Conservation (phyloP, 2,888 invertebrate species). For the Synanthedon formicaeformis region DNA sequence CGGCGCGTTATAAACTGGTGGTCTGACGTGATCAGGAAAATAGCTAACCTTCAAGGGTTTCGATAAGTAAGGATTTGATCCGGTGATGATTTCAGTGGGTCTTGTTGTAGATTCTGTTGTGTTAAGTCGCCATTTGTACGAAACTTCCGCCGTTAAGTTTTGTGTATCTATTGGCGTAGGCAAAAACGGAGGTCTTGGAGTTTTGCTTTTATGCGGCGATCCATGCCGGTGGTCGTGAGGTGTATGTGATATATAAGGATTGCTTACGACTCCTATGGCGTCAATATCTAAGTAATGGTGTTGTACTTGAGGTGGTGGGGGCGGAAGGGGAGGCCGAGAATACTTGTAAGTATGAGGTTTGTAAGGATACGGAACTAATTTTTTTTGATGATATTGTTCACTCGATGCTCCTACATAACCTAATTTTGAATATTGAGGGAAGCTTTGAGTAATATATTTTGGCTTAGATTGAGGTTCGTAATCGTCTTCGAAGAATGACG, state of each 20-base stretch:
- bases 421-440: conserved; percentile 34
- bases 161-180: conserved; percentile 18
- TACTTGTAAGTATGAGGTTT: conserved; percentile 31
- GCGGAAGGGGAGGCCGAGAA: conserved; percentile 28
- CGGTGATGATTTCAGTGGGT: conserved; percentile 26
- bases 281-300: conserved; percentile 31
- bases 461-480: conserved; percentile 11
- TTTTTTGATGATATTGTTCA: conserved; percentile 38
- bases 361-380: conserved; percentile 31
- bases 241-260: conserved; percentile 19
- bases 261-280: conserved; percentile 13
- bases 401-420: conserved; percentile 28
- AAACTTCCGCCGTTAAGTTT: conserved; percentile 26
- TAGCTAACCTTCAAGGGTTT: conserved; percentile 38
- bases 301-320: conserved; percentile 24
- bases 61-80: conserved; percentile 29
- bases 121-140: conserved; percentile 20
- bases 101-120: conserved; percentile 28
- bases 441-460: conserved; percentile 17
- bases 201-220: conserved; percentile 31
- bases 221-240: conserved; percentile 27
- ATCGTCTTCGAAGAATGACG: conserved; percentile 48
- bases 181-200: conserved; percentile 26
- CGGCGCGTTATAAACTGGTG: conserved; percentile 57
- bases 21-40: conserved; percentile 45